A percentile compares a stretch with the other conserved stretches of the same genome.
Evolutionary conservation across 2,113 vertebrate genomes (phyloP).

Genomic region (Proteles cristata): DNA sequence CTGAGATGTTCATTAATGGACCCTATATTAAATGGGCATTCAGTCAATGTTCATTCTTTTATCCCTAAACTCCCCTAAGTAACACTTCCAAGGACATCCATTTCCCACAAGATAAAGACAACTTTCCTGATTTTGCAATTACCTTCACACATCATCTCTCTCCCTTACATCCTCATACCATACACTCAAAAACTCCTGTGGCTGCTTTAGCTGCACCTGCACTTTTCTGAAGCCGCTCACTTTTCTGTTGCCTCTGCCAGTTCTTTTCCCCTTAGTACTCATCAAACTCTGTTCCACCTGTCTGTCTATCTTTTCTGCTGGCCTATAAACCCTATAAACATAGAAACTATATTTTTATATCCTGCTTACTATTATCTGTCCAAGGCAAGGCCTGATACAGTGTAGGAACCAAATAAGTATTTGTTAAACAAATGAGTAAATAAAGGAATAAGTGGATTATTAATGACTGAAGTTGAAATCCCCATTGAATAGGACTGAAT

Average conservation of each 20-base stretch:
- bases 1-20: background rate
- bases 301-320: background rate
- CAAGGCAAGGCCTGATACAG: background rate
- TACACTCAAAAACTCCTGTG: background rate
- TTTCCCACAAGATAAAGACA: background rate
- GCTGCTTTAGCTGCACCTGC: background rate
- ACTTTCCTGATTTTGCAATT: background rate
- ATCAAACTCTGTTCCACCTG: background rate
- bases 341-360: background rate
- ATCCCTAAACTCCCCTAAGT: background rate
- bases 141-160: background rate
- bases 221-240: background rate
- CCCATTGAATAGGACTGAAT: background rate
- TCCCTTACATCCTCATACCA: background rate
- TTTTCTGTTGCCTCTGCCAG: background rate
- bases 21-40: background rate
- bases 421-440: background rate
- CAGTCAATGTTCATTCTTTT: background rate
- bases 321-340: background rate
- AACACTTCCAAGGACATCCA: background rate
- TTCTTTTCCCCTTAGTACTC: background rate
- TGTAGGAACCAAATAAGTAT: background rate
- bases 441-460: background rate
- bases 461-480: background rate
- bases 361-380: background rate